These are phyloP conservation scores for Turnix velox DNA, from an alignment of 2,113 vertebrate species.

Conservation along the genomic window DNA sequence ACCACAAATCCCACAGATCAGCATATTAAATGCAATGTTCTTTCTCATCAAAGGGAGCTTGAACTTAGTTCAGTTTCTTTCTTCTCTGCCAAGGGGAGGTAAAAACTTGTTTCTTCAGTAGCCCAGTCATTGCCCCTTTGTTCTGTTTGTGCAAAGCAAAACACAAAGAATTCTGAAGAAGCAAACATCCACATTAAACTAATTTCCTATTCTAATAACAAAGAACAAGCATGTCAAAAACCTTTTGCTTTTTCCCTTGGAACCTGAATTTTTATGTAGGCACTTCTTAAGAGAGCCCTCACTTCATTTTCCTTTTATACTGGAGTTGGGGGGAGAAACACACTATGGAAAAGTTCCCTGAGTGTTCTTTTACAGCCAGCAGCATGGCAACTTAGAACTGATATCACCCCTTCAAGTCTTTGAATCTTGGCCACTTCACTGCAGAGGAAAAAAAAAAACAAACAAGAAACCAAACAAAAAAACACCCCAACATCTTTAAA, in stretches of 20 bases:
- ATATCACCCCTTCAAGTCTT: neutral
- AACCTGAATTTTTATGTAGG: neutral
- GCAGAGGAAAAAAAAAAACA: neutral
- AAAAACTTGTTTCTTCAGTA: neutral
- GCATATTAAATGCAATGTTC: neutral
- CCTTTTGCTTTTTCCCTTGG: neutral
- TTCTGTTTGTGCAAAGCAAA: slow-evolving; percentile 37
- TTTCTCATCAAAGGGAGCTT: neutral
- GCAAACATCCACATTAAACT: slow-evolving; percentile 11
- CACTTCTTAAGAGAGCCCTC: neutral
- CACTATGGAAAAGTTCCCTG: neutral
- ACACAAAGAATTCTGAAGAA: slow-evolving; percentile 4
- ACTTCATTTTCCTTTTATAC: neutral
- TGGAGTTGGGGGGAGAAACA: neutral
- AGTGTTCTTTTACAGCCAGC: neutral
- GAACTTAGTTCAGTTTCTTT: neutral
- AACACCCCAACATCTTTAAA: neutral
- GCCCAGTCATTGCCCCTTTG: neutral
- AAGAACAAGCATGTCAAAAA: neutral
- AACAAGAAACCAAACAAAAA: too few relatives aligned
- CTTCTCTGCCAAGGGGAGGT: slow-evolving; percentile 3
- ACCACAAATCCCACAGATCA: neutral
- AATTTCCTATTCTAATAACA: neutral
- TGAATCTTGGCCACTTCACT: neutral
- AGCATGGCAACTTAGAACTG: neutral